Conservation (phyloP, 2,113 vertebrate genomes). For the Oncorhynchus nerka region DNA sequence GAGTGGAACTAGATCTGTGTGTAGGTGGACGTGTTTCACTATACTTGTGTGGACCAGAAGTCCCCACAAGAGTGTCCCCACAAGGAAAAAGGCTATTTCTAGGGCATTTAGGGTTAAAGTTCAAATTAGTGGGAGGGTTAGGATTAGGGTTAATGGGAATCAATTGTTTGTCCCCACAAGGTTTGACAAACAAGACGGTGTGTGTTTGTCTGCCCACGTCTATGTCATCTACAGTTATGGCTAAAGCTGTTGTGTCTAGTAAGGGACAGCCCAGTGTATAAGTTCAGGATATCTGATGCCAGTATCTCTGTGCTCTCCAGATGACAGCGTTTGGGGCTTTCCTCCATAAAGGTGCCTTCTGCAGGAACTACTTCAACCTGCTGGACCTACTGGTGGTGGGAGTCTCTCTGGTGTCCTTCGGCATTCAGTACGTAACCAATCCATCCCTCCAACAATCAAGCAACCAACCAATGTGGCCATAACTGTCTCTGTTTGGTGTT, state of each 20-base stretch:
- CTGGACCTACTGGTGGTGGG: slow-evolving; percentile 96
- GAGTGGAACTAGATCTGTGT: not conserved
- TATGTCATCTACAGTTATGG: no score
- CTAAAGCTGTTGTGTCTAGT: not conserved
- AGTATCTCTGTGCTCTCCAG: slow-evolving; percentile 63
- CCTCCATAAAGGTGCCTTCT: slow-evolving; percentile 97
- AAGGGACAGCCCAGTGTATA: not conserved
- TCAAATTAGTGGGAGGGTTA: no score
- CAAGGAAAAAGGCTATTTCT: no score
- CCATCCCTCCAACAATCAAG: not conserved
- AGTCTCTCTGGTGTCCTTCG: slow-evolving; percentile 95
- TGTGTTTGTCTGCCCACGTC: no score
- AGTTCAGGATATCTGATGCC: not conserved
- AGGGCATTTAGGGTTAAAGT: no score
- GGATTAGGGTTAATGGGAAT: no score
- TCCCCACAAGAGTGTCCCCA: no score
- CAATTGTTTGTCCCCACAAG: no score
- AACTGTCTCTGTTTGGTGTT: slow-evolving; percentile 7
- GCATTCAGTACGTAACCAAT: slow-evolving; percentile 88
- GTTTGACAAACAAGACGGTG: no score
- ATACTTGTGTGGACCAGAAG: not conserved
- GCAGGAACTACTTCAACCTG: slow-evolving; percentile 97
- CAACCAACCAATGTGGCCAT: not conserved
- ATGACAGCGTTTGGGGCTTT: slow-evolving; percentile 97
- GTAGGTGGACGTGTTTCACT: slow-evolving; percentile 6